Evolutionary conservation across 2,113 vertebrate genomes (phyloP).

Genomic region (Crotalus viridis): DNA sequence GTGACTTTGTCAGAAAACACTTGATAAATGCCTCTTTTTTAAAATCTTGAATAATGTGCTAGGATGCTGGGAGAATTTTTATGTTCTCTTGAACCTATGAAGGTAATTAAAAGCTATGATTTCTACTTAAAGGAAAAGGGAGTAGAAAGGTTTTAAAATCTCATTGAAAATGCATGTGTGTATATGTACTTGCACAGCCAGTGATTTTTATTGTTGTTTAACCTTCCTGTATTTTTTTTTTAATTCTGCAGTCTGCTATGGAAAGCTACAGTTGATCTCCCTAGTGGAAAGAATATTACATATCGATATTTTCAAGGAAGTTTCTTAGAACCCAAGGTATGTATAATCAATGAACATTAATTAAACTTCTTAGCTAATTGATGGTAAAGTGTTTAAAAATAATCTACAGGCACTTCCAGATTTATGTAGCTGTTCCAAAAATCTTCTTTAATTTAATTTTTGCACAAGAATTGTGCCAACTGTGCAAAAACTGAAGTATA

Average conservation of each 20-base stretch:
- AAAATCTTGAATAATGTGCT: not conserved
- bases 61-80: not conserved
- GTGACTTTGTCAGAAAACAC: not conserved
- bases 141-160: not conserved
- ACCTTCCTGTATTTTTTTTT: no score
- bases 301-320: conserved; percentile 94
- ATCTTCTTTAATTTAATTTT: not conserved
- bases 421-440: not conserved
- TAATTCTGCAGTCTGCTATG: conserved; percentile 72
- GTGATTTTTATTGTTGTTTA: not conserved
- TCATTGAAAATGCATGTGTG: not conserved
- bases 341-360: conserved; percentile 28
- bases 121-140: not conserved
- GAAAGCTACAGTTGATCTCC: conserved; percentile 76
- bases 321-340: conserved; percentile 87
- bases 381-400: not conserved
- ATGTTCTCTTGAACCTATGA: not conserved
- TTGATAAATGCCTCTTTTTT: not conserved
- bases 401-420: not conserved
- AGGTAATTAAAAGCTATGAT: not conserved
- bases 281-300: conserved; percentile 70
- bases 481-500: not conserved
- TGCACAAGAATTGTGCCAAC: not conserved
- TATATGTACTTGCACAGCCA: not conserved
- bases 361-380: not conserved